Evolutionary conservation across 2,113 vertebrate species (phyloP).

Genomic region (Callithrix jacchus): DNA sequence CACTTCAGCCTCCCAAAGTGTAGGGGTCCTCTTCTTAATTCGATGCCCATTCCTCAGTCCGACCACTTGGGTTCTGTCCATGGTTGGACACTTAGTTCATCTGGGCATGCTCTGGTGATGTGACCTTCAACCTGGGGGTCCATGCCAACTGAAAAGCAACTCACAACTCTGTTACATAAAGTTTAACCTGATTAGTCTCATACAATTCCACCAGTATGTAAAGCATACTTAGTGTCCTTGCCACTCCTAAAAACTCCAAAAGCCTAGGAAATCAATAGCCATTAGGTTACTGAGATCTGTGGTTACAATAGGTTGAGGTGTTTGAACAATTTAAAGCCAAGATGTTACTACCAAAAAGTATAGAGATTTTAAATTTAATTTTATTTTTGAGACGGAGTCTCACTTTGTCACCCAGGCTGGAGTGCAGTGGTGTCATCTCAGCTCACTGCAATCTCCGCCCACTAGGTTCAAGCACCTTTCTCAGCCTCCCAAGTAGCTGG

Average conservation of each 20-base stretch:
- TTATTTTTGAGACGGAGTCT: too few species aligned
- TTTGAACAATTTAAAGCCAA: background rate
- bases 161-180: background rate
- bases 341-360: background rate
- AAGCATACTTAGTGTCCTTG: background rate
- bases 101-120: background rate
- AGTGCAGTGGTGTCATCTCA: too few species aligned
- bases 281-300: background rate
- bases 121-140: background rate
- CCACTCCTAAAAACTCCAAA: background rate
- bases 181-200: background rate
- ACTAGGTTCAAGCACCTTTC: too few species aligned
- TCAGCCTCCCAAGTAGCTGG: too few species aligned
- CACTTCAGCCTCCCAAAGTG: too few species aligned
- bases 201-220: background rate
- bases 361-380: too few species aligned
- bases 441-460: too few species aligned
- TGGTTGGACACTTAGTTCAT: background rate
- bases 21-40: too few species aligned
- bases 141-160: too few species aligned
- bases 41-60: too few species aligned
- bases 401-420: too few species aligned
- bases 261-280: background rate
- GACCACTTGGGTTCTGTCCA: too few species aligned
- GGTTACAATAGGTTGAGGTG: background rate